A percentile compares a stretch with the other conserved stretches of the same genome.
Conservation (phyloP, 2,797 vertebrate species). For the Sparus aurata region DNA sequence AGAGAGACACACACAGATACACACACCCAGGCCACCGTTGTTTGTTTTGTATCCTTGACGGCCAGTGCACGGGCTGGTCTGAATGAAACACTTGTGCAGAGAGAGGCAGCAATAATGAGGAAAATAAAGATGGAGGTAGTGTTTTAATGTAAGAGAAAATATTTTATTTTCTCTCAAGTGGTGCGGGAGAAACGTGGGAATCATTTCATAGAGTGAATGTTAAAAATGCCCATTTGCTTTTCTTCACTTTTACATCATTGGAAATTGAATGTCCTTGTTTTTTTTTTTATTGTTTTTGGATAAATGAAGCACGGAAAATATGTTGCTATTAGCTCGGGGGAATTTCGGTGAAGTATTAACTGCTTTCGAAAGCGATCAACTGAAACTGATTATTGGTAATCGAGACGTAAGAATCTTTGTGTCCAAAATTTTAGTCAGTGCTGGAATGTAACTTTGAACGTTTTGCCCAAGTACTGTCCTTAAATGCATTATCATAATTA, state of each 20-base stretch:
- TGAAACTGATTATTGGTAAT: too few relatives aligned
- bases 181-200: neutral
- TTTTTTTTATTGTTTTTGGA: neutral
- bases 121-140: neutral
- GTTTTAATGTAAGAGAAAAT: neutral
- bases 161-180: neutral
- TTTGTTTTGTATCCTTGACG: constrained; percentile 84
- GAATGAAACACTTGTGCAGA: constrained; percentile 42
- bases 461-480: too few relatives aligned
- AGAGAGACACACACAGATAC: neutral
- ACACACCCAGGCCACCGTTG: constrained; percentile 49
- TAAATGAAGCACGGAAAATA: too few relatives aligned
- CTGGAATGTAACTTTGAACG: too few relatives aligned
- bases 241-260: neutral
- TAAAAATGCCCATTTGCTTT: neutral
- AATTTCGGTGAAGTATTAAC: too few relatives aligned
- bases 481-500: too few relatives aligned
- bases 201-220: neutral
- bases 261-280: neutral
- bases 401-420: too few relatives aligned
- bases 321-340: too few relatives aligned
- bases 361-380: too few relatives aligned
- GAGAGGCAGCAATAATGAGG: constrained; percentile 8
- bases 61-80: constrained; percentile 41
- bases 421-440: too few relatives aligned